These are phyloP conservation scores for Microctonus aethiopoides DNA, from an alignment of 2,888 invertebrate species.

Conservation along the genomic window DNA sequence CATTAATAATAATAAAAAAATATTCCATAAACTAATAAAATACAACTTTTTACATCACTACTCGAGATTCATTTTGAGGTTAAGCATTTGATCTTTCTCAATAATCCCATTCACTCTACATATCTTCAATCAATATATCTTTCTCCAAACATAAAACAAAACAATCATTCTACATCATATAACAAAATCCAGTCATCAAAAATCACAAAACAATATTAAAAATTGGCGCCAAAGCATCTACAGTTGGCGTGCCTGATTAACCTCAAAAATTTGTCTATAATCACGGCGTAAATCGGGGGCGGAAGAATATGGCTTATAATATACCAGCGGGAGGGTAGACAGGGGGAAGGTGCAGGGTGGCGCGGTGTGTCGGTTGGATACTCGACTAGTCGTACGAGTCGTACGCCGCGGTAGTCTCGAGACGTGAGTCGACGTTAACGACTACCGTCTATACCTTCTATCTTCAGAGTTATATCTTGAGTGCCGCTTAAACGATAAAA, in stretches of 20 bases:
- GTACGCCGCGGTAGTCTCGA: constrained; percentile 51
- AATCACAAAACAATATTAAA: neutral
- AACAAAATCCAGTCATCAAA: neutral
- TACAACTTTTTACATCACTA: no score
- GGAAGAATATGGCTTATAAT: neutral
- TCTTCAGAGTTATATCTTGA: constrained; percentile 48
- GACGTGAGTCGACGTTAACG: constrained; percentile 61
- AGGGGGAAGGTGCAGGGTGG: neutral
- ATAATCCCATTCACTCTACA: no score
- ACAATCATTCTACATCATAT: no score
- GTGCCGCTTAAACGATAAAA: constrained; percentile 48
- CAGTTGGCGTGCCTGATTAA: neutral
- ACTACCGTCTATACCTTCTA: constrained; percentile 50
- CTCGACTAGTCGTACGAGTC: constrained; percentile 28
- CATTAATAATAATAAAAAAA: no score
- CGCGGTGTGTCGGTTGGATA: constrained; percentile 30
- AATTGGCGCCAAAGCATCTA: neutral
- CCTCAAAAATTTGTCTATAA: neutral
- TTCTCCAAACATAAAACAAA: no score
- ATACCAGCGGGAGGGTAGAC: no score
- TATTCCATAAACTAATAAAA: no score
- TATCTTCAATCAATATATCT: no score
- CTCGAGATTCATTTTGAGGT: no score
- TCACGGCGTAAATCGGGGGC: neutral
- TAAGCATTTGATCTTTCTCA: no score